These are phyloP conservation scores for Trichomalopsis sarcophagae DNA, from an alignment of 1,140 invertebrate species.

Conservation along the genomic window DNA sequence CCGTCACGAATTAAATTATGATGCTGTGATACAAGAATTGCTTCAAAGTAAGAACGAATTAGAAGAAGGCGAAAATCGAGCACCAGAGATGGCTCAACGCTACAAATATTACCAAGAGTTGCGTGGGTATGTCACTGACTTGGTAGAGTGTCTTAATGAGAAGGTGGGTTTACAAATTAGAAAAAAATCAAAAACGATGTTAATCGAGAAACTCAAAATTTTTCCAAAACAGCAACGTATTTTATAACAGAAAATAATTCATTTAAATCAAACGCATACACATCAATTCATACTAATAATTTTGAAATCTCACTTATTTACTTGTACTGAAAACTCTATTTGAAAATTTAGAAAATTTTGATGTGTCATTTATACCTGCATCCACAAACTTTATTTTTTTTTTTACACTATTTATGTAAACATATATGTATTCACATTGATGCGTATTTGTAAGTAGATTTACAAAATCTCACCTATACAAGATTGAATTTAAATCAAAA, in stretches of 20 bases:
- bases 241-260: constrained; percentile 1
- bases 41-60: constrained; percentile 79
- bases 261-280: not conserved
- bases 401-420: not conserved
- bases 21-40: constrained; percentile 78
- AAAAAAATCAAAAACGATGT: constrained; percentile 53
- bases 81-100: constrained; percentile 82
- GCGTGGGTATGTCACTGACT: constrained; percentile 95
- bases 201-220: constrained; percentile 44
- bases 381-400: constrained; percentile 1
- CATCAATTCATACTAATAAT: not conserved
- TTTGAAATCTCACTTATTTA: not conserved
- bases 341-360: not conserved
- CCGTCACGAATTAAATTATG: constrained; percentile 74
- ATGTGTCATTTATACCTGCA: not conserved
- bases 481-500: not conserved
- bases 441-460: constrained; percentile 26
- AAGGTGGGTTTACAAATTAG: constrained; percentile 81
- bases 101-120: constrained; percentile 97
- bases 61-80: constrained; percentile 78
- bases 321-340: no score
- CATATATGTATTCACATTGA: not conserved
- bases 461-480: not conserved
- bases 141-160: constrained; percentile 96
- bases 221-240: constrained; percentile 29